Conservation (phyloP, 2,113 vertebrate genomes). For the Sitta europaea region DNA sequence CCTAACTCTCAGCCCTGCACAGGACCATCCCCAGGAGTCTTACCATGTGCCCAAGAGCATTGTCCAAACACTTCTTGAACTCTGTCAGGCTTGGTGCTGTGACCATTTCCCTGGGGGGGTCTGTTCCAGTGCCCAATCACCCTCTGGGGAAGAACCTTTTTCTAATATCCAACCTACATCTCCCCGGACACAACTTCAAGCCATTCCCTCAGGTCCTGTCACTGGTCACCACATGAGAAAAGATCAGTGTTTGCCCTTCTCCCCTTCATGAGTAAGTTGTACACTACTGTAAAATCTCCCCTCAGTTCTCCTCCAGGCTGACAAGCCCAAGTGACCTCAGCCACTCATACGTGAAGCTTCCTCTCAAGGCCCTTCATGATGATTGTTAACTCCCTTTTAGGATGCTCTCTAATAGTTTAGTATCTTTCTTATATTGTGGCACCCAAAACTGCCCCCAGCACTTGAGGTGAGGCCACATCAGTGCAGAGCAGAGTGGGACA, state of each 20-base stretch:
- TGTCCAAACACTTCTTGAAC: background rate
- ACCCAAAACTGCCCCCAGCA: background rate
- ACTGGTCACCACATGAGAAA: background rate
- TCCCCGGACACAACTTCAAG: background rate
- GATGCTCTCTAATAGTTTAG: background rate
- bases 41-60: background rate
- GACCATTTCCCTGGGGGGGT: background rate
- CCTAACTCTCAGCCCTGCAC: background rate
- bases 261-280: background rate
- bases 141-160: background rate
- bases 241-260: background rate
- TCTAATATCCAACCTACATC: background rate
- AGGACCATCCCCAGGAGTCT: background rate
- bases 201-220: background rate
- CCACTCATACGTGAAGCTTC: background rate
- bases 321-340: background rate
- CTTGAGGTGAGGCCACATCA: accelerated
- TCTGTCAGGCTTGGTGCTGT: background rate
- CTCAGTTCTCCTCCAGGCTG: background rate
- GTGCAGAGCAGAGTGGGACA: background rate
- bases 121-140: background rate
- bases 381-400: background rate
- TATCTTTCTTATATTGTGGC: background rate
- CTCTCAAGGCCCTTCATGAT: background rate
- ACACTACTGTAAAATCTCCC: background rate